Percentiles rank a stretch among this genome's conserved stretches.
phyloP scores from a whole-genome alignment of 2,888 invertebrate species.

The Ischnus inquisitorius region DNA sequence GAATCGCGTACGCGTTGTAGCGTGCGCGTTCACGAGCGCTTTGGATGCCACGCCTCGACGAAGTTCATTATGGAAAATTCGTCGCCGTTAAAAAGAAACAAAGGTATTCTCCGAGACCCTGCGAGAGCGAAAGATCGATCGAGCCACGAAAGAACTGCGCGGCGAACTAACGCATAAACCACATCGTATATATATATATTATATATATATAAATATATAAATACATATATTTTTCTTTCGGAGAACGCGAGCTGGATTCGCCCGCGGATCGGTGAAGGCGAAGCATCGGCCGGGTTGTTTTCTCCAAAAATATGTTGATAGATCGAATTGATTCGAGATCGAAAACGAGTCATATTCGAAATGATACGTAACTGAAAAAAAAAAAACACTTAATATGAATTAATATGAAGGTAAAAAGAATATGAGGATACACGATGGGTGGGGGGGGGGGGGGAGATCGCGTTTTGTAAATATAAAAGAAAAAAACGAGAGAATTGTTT shows the following conservation, averaged over 20 bases:
- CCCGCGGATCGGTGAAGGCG: conserved; percentile 64
- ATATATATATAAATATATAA: conserved; percentile 68
- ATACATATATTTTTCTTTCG: conserved; percentile 76
- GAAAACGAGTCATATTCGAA: conserved; percentile 22
- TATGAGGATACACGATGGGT: conserved; percentile 25
- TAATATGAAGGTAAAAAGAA: not conserved
- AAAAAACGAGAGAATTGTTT: conserved; percentile 54
- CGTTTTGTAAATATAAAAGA: conserved; percentile 70
- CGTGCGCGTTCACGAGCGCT: conserved; percentile 73
- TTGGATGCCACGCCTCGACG: conserved; percentile 10
- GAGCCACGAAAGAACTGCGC: conserved; percentile 14
- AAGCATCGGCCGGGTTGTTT: not conserved
- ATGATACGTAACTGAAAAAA: conserved; percentile 49
- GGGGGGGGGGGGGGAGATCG: conserved; percentile 69
- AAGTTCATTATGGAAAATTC: not conserved
- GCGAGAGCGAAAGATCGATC: conserved; percentile 15
- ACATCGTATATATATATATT: conserved; percentile 71
- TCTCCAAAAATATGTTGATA: not conserved
- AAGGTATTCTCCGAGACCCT: not conserved
- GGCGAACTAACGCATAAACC: conserved; percentile 49
- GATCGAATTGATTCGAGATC: conserved; percentile 34
- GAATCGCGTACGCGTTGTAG: conserved; percentile 79
- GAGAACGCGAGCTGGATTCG: conserved; percentile 79
- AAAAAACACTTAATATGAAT: conserved; percentile 23
- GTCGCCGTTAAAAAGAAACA: conserved; percentile 8